Conservation (phyloP, 2,888 invertebrate genomes). For the Eugnorisma glareosa region DNA sequence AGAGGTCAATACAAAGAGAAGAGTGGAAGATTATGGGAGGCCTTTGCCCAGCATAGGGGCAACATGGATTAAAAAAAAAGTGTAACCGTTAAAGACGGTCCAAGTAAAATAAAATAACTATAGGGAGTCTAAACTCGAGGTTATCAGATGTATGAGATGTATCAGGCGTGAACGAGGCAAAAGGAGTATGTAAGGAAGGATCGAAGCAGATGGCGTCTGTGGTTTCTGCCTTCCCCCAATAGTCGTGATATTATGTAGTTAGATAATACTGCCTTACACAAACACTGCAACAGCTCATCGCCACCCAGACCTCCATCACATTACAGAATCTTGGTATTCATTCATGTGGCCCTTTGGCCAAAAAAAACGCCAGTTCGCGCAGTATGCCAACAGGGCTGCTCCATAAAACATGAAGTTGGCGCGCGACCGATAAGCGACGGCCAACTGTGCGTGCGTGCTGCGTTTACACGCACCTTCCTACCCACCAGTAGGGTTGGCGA, state of each 20-base stretch:
- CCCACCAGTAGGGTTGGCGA: constrained; percentile 62
- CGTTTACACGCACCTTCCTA: constrained; percentile 55
- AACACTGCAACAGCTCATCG: neutral
- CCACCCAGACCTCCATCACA: neutral
- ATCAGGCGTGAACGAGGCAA: too few species aligned
- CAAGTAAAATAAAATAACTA: too few species aligned
- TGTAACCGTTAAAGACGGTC: too few species aligned
- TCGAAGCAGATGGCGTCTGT: neutral
- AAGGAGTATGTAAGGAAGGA: neutral
- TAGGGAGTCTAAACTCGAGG: too few species aligned
- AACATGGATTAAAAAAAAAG: neutral
- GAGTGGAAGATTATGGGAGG: neutral
- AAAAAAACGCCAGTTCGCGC: constrained; percentile 44
- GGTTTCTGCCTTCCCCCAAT: neutral
- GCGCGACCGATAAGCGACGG: constrained; percentile 75
- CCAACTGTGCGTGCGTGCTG: constrained; percentile 72
- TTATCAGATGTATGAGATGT: too few species aligned
- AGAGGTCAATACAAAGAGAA: too few species aligned
- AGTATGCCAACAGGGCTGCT: constrained; percentile 59
- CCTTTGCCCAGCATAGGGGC: neutral
- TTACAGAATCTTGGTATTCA: neutral
- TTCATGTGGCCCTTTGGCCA: neutral
- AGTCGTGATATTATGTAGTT: neutral
- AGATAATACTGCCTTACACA: neutral
- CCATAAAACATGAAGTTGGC: constrained; percentile 81